Evolutionary conservation across 2,797 vertebrate species (phyloP).

Genomic region (Threskiornis aethiopicus): DNA sequence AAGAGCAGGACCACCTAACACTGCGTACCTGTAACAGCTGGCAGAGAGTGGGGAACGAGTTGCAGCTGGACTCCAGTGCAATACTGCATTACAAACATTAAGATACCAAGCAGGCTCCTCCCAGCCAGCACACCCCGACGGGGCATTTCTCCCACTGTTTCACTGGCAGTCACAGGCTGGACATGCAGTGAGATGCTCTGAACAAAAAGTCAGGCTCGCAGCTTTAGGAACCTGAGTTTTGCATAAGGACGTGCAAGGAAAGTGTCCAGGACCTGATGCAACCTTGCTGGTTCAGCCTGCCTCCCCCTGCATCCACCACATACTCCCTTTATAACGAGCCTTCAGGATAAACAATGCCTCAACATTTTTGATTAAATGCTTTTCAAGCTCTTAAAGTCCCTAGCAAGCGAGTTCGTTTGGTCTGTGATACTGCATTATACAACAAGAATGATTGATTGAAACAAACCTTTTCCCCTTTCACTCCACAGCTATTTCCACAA

Average conservation of each 20-base stretch:
- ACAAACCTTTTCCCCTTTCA: conserved; percentile 39
- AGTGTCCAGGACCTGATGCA: background rate
- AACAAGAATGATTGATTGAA: conserved; percentile 50
- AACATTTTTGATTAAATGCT: conserved; percentile 71
- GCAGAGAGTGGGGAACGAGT: background rate
- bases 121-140: background rate
- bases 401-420: conserved; percentile 56
- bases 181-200: background rate
- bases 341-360: conserved; percentile 45
- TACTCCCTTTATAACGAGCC: background rate
- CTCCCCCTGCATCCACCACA: background rate
- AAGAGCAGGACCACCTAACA: background rate
- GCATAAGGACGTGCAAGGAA: background rate
- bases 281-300: background rate
- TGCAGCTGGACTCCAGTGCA: background rate
- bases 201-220: background rate
- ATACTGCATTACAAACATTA: background rate
- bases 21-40: background rate
- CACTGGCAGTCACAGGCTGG: background rate
- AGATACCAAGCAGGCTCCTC: background rate
- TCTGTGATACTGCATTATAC: conserved; percentile 39
- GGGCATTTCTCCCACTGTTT: background rate
- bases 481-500: conserved; percentile 67
- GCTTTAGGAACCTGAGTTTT: background rate
- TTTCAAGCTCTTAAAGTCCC: conserved; percentile 68